Evolutionary conservation across 2,113 vertebrate genomes (phyloP).

Genomic region (Peromyscus polionotus): DNA sequence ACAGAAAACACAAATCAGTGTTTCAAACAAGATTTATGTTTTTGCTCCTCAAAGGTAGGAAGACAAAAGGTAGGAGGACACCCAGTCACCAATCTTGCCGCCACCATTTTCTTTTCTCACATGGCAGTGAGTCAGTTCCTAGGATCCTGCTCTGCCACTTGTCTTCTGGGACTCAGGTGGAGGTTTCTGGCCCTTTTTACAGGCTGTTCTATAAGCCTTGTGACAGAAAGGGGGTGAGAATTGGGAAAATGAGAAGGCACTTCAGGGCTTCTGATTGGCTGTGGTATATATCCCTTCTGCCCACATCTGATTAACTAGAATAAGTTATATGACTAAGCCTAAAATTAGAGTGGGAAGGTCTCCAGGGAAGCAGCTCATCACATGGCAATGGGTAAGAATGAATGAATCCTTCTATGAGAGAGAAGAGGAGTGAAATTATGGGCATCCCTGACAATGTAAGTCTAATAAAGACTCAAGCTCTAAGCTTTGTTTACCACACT

Average conservation of each 20-base stretch:
- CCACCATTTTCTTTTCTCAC: not conserved
- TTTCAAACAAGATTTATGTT: not conserved
- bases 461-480: not conserved
- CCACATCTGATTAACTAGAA: not conserved
- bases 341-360: not conserved
- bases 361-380: not conserved
- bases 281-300: not conserved
- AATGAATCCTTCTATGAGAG: constrained; percentile 8
- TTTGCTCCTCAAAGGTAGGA: not conserved
- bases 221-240: not conserved
- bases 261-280: not conserved
- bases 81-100: not conserved
- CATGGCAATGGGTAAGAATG: not conserved
- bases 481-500: not conserved
- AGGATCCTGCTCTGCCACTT: not conserved
- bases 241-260: no score
- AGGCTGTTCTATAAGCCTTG: not conserved
- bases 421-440: not conserved
- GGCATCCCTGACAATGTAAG: not conserved
- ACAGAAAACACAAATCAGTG: constrained; percentile 3
- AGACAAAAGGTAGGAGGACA: not conserved
- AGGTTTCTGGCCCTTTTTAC: not conserved
- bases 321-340: not conserved
- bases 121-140: not conserved
- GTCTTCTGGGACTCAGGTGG: not conserved